Percentiles rank a stretch among this genome's conserved stretches.
Conservation (phyloP, 2,888 invertebrate genomes). For the Orchesella flavescens region DNA sequence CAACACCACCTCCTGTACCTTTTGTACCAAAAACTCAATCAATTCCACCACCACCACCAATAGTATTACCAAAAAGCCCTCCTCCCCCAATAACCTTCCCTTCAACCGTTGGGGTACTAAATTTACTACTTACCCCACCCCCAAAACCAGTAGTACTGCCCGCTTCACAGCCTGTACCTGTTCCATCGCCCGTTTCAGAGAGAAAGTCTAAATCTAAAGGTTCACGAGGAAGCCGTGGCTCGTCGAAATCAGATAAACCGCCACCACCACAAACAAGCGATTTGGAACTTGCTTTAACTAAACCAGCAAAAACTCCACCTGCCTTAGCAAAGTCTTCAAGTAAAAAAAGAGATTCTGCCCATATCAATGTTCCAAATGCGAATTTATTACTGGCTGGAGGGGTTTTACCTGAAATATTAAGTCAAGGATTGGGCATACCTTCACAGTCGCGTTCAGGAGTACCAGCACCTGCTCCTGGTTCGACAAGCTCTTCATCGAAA, state of each 20-base stretch:
- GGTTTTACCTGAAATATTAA: constrained; percentile 47
- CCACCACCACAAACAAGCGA: constrained; percentile 26
- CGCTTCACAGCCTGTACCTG: constrained; percentile 68
- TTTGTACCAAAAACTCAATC: constrained; percentile 67
- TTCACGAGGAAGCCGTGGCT: constrained; percentile 39
- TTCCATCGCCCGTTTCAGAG: constrained; percentile 59
- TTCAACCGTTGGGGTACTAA: constrained; percentile 66
- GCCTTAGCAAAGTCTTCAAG: constrained; percentile 13
- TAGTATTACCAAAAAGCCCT: constrained; percentile 60
- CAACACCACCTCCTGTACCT: constrained; percentile 68
- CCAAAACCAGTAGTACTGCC: constrained; percentile 66
- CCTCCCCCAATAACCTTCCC: constrained; percentile 72
- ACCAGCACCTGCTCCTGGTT: not conserved
- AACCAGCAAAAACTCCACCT: constrained; percentile 61
- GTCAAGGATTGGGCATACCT: constrained; percentile 23
- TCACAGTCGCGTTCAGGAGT: constrained; percentile 4
- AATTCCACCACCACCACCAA: constrained; percentile 72
- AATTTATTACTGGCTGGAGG: constrained; percentile 28
- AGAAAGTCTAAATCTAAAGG: constrained; percentile 75
- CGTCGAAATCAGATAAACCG: constrained; percentile 37
- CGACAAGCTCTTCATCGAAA: constrained; percentile 29
- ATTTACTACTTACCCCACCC: constrained; percentile 41
- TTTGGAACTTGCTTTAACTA: constrained; percentile 59
- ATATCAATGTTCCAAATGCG: constrained; percentile 52
- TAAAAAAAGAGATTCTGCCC: constrained; percentile 36